These are phyloP conservation scores for Parnassius orleans DNA, from an alignment of 2,888 invertebrate genomes.

Conservation along the genomic window DNA sequence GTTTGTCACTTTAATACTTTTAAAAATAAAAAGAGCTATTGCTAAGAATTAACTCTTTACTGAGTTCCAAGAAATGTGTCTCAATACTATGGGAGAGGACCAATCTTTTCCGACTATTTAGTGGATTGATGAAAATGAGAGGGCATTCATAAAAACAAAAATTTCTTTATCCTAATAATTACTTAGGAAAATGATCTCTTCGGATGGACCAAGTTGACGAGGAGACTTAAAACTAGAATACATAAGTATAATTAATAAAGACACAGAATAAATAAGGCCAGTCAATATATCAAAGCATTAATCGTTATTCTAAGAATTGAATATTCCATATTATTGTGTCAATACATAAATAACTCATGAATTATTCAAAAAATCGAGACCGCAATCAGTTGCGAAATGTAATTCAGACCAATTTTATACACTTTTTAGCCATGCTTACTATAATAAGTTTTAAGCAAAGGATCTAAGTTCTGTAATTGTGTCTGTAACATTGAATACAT, in stretches of 20 bases:
- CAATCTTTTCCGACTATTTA: too few species aligned
- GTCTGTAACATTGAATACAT: neutral
- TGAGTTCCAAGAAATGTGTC: too few species aligned
- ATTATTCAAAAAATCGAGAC: constrained; percentile 12
- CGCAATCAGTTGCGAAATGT: constrained; percentile 1
- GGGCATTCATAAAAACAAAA: too few species aligned
- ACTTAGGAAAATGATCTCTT: too few species aligned
- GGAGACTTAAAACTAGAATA: too few species aligned
- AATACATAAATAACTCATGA: constrained; percentile 3
- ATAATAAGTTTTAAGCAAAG: neutral
- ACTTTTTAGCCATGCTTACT: neutral
- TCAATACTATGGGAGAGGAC: too few species aligned
- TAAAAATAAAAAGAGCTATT: too few species aligned
- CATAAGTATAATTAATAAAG: neutral
- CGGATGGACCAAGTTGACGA: too few species aligned
- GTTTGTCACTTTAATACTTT: too few species aligned
- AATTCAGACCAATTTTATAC: neutral
- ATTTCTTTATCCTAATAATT: too few species aligned
- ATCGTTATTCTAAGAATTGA: constrained; percentile 4
- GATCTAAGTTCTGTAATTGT: neutral
- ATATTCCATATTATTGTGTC: constrained; percentile 3
- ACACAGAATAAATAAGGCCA: constrained; percentile 11
- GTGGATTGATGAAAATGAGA: too few species aligned
- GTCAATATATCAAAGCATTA: constrained; percentile 11
- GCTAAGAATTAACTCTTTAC: too few species aligned